A percentile compares a stretch with the other conserved stretches of the same genome.
These are phyloP conservation scores for Pollenia griseotomentosa DNA, from an alignment of 2,888 invertebrate species.

Conservation along the genomic window DNA sequence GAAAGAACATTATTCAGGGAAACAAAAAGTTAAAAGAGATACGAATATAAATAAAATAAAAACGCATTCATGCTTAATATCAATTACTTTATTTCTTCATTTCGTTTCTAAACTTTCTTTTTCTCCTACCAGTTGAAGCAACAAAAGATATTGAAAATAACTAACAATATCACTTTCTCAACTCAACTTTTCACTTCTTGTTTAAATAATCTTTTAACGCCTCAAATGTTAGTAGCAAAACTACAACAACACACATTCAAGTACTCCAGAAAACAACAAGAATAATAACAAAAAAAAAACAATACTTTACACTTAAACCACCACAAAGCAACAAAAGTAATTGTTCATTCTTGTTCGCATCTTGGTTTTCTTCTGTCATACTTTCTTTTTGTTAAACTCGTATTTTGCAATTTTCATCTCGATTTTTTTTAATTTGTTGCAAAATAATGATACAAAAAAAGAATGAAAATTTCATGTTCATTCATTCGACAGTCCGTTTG, in stretches of 20 bases:
- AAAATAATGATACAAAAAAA: conserved; percentile 66
- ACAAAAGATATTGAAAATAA: conserved; percentile 50
- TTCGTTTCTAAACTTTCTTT: conserved; percentile 32
- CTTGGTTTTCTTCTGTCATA: conserved; percentile 38
- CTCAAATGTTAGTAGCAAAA: conserved; percentile 44
- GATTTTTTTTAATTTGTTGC: conserved; percentile 66
- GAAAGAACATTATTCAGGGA: conserved; percentile 41
- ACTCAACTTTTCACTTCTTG: conserved; percentile 33
- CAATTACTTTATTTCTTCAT: conserved; percentile 64
- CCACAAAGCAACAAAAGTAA: conserved; percentile 58
- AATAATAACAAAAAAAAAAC: conserved; percentile 20
- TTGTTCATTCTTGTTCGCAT: conserved; percentile 62
- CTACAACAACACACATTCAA: neutral
- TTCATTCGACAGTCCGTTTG: conserved; percentile 58
- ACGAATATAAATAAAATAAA: conserved; percentile 29
- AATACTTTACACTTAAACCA: conserved; percentile 57
- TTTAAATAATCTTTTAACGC: conserved; percentile 64
- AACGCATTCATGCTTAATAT: conserved; percentile 68
- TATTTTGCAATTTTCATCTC: conserved; percentile 58
- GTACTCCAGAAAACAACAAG: neutral
- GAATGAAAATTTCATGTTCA: conserved; percentile 50
- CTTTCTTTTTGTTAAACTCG: conserved; percentile 39
- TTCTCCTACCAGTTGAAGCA: conserved; percentile 24
- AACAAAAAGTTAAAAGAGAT: conserved; percentile 30
- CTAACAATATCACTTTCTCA: conserved; percentile 58